A percentile compares a stretch with the other conserved stretches of the same genome.
Conservation (phyloP, 35 echinoderm and acorn worm genomes). For the Lytechinus variegatus region DNA sequence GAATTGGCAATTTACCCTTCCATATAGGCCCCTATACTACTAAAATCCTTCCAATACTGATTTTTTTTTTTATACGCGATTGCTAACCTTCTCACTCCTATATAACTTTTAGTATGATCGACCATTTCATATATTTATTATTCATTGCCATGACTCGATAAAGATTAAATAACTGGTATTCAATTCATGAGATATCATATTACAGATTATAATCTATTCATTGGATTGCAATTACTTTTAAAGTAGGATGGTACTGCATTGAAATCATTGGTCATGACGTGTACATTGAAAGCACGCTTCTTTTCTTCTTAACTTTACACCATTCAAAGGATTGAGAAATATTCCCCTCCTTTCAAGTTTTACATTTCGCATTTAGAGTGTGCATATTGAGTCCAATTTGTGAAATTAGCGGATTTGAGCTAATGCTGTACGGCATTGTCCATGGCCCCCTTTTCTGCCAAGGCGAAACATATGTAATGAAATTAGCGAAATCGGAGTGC, state of each 20-base stretch:
- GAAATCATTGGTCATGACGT: background rate
- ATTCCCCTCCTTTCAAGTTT: background rate
- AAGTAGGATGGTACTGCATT: background rate
- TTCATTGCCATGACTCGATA: background rate
- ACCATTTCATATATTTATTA: background rate
- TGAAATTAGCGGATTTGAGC: conserved; percentile 40
- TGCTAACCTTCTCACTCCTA: no score
- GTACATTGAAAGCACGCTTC: background rate
- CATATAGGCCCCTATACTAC: no score
- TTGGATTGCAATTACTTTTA: background rate
- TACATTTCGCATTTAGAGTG: background rate
- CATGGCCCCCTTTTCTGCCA: background rate
- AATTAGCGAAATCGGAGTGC: conserved; percentile 24
- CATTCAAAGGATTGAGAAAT: background rate
- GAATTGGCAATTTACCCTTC: no score
- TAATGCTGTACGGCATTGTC: conserved; percentile 22
- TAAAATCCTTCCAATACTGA: no score
- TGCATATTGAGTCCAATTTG: background rate
- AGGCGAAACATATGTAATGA: conserved; percentile 16
- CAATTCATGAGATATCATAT: background rate
- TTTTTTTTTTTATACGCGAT: no score
- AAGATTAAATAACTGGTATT: background rate
- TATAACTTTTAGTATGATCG: no score
- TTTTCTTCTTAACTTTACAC: background rate
- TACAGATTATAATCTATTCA: background rate